Conservation (phyloP, 2,888 invertebrate genomes). For the Noctua pronuba region DNA sequence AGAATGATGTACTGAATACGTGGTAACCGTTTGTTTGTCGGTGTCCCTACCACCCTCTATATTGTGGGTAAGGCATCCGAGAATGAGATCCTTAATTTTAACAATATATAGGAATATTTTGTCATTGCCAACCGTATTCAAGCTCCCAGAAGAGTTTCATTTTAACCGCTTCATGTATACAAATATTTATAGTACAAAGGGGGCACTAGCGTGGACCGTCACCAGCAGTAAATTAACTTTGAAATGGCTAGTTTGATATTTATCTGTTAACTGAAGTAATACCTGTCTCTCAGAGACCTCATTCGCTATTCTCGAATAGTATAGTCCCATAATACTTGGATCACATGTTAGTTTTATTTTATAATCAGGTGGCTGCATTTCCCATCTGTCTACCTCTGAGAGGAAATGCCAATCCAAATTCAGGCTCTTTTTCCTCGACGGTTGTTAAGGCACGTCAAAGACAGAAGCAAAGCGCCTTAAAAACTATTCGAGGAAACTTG, state of each 20-base stretch:
- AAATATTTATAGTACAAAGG: conserved; percentile 54
- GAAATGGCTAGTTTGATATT: background rate
- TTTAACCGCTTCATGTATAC: conserved; percentile 50
- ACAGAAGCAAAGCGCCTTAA: conserved; percentile 34
- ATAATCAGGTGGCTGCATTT: background rate
- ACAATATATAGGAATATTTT: conserved; percentile 1
- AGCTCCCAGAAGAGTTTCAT: conserved; percentile 44
- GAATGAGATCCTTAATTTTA: conserved; percentile 13
- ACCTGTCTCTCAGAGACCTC: background rate
- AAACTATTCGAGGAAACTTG: conserved; percentile 8
- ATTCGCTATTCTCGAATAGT: conserved; percentile 8
- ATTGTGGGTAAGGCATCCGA: background rate
- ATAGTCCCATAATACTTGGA: conserved; percentile 12
- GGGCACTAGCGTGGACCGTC: conserved; percentile 35
- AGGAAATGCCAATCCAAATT: background rate
- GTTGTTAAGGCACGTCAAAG: conserved; percentile 35
- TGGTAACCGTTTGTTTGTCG: background rate
- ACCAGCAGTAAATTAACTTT: background rate
- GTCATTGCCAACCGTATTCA: conserved; percentile 44
- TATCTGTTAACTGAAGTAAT: background rate
- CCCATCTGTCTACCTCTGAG: background rate
- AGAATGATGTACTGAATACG: background rate
- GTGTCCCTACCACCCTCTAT: background rate
- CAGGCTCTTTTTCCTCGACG: background rate
- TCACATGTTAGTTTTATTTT: background rate